These are phyloP conservation scores for Achroia grisella DNA, from an alignment of 1,140 invertebrate species.

Conservation along the genomic window DNA sequence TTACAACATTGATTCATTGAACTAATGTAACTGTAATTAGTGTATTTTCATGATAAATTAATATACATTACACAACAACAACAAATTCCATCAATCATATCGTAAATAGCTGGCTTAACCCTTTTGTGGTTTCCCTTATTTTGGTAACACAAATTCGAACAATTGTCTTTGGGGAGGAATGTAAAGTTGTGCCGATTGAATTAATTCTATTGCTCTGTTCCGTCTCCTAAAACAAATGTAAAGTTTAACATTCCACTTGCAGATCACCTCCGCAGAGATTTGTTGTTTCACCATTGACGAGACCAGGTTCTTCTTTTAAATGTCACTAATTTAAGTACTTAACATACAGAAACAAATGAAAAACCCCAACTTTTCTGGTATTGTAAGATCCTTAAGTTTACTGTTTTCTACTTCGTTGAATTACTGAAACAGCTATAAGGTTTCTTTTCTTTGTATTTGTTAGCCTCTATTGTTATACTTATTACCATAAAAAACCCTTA, in stretches of 20 bases:
- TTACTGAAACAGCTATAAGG: too few species aligned
- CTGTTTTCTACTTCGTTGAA: too few species aligned
- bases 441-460: too few species aligned
- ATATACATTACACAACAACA: constrained; percentile 6
- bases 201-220: constrained; percentile 66
- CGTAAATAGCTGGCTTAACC: constrained; percentile 40
- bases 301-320: neutral
- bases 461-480: too few species aligned
- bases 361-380: too few species aligned
- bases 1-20: too few species aligned
- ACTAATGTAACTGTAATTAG: too few species aligned
- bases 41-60: too few species aligned
- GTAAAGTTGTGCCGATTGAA: constrained; percentile 61
- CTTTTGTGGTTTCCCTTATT: constrained; percentile 51
- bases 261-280: constrained; percentile 13
- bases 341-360: too few species aligned
- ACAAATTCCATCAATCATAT: constrained; percentile 42
- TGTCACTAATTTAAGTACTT: too few species aligned
- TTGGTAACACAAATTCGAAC: constrained; percentile 48
- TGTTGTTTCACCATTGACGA: neutral
- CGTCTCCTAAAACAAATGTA: constrained; percentile 44
- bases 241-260: constrained; percentile 45
- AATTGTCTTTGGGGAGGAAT: constrained; percentile 55
- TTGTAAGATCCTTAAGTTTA: too few species aligned
- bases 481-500: neutral